phyloP scores from a whole-genome alignment of 2,113 vertebrate genomes.

The Muscicapa adusta region DNA sequence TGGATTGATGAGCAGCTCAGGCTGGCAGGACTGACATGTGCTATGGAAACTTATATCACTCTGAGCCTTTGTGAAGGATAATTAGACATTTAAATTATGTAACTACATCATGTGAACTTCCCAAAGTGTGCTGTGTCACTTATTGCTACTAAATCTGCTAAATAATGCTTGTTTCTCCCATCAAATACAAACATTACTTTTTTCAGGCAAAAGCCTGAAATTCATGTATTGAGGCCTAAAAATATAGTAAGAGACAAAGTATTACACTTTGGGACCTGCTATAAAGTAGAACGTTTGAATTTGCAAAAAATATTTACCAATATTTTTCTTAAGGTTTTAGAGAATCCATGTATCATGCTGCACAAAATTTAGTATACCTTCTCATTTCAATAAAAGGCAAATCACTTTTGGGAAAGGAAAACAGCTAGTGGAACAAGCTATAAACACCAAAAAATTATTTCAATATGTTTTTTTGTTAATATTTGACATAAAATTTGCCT shows the following conservation, averaged over 20 bases:
- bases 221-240: neutral
- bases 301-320: neutral
- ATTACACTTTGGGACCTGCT: neutral
- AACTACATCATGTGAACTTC: neutral
- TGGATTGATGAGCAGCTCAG: slow-evolving; percentile 43
- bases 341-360: neutral
- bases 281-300: neutral
- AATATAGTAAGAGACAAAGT: neutral
- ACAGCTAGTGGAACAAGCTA: neutral
- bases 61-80: slow-evolving; percentile 69
- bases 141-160: neutral
- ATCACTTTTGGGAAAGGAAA: slow-evolving; percentile 20
- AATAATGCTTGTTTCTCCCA: neutral
- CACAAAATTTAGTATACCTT: slow-evolving; percentile 18
- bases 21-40: slow-evolving; percentile 63
- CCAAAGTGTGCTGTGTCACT: neutral
- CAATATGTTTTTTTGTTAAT: neutral
- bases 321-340: slow-evolving; percentile 19
- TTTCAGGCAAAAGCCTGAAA: neutral
- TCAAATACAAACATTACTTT: neutral
- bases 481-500: neutral
- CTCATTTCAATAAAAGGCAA: slow-evolving; percentile 39
- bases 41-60: slow-evolving; percentile 64
- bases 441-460: neutral
- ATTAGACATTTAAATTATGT: slow-evolving; percentile 18